Evolutionary conservation across 2,888 invertebrate genomes (phyloP).

Genomic region (Nephrotoma flavescens): DNA sequence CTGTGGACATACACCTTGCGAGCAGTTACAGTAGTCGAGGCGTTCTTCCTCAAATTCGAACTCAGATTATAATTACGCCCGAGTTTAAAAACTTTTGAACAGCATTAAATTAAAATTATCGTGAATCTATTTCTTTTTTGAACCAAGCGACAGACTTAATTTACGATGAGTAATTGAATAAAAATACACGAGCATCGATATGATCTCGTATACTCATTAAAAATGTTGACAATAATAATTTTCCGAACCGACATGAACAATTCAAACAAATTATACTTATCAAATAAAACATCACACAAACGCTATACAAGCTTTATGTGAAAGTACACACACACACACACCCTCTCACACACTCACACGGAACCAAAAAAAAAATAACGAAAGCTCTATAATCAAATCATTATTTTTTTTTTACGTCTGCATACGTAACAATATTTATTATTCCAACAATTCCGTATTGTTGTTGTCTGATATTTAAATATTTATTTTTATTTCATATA

Average conservation of each 20-base stretch:
- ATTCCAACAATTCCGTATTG: background rate
- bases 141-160: no score
- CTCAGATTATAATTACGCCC: no score
- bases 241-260: background rate
- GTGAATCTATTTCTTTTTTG: no score
- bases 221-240: background rate
- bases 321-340: background rate
- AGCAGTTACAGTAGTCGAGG: no score
- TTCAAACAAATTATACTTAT: background rate
- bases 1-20: no score
- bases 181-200: background rate
- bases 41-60: no score
- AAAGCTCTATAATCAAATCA: background rate
- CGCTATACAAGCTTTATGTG: background rate
- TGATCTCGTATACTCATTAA: background rate
- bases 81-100: no score
- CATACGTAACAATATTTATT: background rate
- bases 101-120: no score
- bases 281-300: background rate
- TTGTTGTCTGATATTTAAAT: background rate
- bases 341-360: background rate
- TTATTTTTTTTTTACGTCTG: background rate
- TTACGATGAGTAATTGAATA: no score
- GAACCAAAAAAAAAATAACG: background rate
- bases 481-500: background rate